A percentile compares a stretch with the other conserved stretches of the same genome.
These are phyloP conservation scores for Drosophila nr. perissopoda DNA, from an alignment of 2,888 invertebrate species.

Conservation along the genomic window DNA sequence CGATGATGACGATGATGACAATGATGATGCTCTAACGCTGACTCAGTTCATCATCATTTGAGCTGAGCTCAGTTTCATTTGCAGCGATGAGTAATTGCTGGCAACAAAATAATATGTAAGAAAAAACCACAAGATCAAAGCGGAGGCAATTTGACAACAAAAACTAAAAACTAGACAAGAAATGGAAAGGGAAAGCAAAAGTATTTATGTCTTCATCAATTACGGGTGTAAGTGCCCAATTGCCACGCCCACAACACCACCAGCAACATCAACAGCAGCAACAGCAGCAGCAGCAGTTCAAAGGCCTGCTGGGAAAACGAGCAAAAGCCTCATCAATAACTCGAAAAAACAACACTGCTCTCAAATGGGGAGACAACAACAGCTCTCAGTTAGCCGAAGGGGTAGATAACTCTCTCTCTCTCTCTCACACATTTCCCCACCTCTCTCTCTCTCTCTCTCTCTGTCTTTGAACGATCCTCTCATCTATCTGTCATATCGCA, in stretches of 20 bases:
- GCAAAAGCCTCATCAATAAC: constrained; percentile 30
- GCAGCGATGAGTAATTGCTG: constrained; percentile 46
- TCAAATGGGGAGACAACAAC: neutral
- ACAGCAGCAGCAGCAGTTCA: constrained; percentile 12
- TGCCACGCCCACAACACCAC: constrained; percentile 38
- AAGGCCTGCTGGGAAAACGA: constrained; percentile 24
- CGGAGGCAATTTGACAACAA: constrained; percentile 3
- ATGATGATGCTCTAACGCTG: constrained; percentile 41
- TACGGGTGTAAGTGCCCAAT: constrained; percentile 34
- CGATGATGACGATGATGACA: too few relatives aligned
- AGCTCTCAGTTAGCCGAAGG: neutral
- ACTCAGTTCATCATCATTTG: constrained; percentile 44
- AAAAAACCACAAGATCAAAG: constrained; percentile 29
- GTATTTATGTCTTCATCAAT: constrained; percentile 35
- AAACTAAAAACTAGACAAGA: neutral
- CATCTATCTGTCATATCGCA: neutral
- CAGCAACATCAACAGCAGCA: neutral
- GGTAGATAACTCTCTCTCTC: neutral
- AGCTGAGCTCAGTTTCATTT: constrained; percentile 13
- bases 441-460: neutral
- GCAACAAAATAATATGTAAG: neutral
- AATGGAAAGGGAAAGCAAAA: constrained; percentile 48
- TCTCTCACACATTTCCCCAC: neutral
- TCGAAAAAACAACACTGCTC: neutral
- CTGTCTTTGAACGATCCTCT: neutral